Percentiles rank a stretch among this genome's conserved stretches.
phyloP scores from a whole-genome alignment of 2,888 invertebrate genomes.

The Terebella lapidaria region DNA sequence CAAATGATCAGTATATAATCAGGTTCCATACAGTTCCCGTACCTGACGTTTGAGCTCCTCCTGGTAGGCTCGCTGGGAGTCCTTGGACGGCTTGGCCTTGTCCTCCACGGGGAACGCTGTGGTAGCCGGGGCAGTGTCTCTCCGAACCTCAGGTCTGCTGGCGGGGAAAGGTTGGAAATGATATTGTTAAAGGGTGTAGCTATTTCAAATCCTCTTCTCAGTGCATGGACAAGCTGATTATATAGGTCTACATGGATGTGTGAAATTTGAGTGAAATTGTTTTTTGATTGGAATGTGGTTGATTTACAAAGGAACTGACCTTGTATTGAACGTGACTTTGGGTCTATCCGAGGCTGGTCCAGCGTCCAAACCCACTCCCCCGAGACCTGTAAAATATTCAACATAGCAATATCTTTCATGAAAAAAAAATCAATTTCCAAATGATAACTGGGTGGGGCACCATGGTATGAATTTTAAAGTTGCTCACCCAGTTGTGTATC shows the following conservation, averaged over 20 bases:
- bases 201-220: no score
- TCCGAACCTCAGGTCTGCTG: not conserved
- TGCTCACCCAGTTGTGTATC: not conserved
- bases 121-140: not conserved
- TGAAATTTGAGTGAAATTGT: not conserved
- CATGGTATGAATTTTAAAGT: no score
- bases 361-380: no score
- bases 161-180: no score
- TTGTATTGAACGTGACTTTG: not conserved
- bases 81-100: conserved; percentile 18
- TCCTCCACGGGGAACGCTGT: conserved; percentile 23
- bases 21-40: no score
- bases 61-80: conserved; percentile 30
- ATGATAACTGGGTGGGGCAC: no score
- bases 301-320: not conserved
- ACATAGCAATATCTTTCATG: no score
- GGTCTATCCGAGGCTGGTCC: not conserved
- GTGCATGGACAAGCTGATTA: no score
- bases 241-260: not conserved
- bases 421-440: no score
- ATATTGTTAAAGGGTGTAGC: no score
- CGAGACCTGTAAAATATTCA: no score
- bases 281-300: not conserved
- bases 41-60: conserved; percentile 45
- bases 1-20: not conserved